Base-by-base conservation (phyloP, 2,888 invertebrate species). In the Escarpia spicata region DNA sequence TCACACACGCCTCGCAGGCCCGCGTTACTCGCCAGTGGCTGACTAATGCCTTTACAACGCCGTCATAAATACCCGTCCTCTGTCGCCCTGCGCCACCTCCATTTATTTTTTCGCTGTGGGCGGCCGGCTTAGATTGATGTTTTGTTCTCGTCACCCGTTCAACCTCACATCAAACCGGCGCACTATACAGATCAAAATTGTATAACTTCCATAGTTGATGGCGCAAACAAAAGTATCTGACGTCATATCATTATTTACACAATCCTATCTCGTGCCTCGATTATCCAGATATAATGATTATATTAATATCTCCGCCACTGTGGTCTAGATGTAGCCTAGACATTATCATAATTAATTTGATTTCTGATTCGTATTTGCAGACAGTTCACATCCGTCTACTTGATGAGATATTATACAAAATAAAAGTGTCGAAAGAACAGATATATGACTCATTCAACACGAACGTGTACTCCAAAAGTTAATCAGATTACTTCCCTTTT, bases 31-130 rank as follows among this genome's bases (percentile, higher is more conserved):
- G 75, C 26, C 26, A 12, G 75, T 6, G 6, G 75, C 75, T 75
- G 75, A 75, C 75, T 75, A 75, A 75, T 75, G 75, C 75, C 19
- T 75, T 75, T 75, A 75, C 75, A 75, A 75, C 75, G n/a, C 75
- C n/a, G 26, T 26, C 75, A 75, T 75, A 75, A 75, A 75, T 75
- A 75, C n/a, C 6, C 26, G 26, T n/a, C 75, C 75, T 75, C 75
- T 26, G 26, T 75, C 75, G 75, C 75, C 6, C 75, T 75, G 19
- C 19, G 3, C 75, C 75, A 75, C 75, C 75, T 75, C 75, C 3
- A 75, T 75, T 75, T 75, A 75, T 75, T 75, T 75, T 75, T 75
- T 75, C 75, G 75, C 75, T 75, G 75, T 19, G 19, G 75, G 75
- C 75, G 26, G 75, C 75, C 75, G 26, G 26, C 75, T 15, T 26